phyloP scores from a whole-genome alignment of 2,888 invertebrate genomes.

The Stictocephala bisonia region DNA sequence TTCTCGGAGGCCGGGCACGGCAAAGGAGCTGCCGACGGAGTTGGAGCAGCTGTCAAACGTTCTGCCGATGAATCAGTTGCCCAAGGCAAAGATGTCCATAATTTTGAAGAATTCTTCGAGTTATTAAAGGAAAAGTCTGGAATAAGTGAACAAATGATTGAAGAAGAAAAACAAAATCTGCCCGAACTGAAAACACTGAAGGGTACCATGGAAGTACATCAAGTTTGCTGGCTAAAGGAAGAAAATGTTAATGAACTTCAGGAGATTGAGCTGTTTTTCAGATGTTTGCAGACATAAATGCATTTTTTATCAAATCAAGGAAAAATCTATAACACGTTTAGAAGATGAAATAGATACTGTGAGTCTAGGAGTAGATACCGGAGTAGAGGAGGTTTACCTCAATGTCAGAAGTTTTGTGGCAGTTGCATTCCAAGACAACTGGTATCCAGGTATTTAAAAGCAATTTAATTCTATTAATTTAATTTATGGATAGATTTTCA shows the following conservation, averaged over 20 bases:
- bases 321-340: not conserved
- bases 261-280: slow-evolving; percentile 28
- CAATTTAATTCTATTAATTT: too few relatives aligned
- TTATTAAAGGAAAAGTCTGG: not conserved
- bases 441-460: slow-evolving; percentile 6
- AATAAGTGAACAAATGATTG: slow-evolving; percentile 4
- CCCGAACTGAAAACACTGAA: not conserved
- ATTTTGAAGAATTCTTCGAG: slow-evolving; percentile 11
- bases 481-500: too few relatives aligned
- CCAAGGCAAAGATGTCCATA: slow-evolving; percentile 49
- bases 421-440: slow-evolving; percentile 1
- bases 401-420: not conserved
- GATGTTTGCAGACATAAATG: not conserved
- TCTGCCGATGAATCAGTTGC: slow-evolving; percentile 59
- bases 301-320: not conserved
- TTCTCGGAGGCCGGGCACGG: slow-evolving; percentile 62
- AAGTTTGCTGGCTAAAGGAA: slow-evolving; percentile 26
- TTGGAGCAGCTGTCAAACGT: slow-evolving; percentile 54
- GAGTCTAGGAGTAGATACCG: too few relatives aligned
- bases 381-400: too few relatives aligned
- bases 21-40: slow-evolving; percentile 61
- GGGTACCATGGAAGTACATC: slow-evolving; percentile 41
- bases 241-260: not conserved
- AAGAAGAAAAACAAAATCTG: not conserved
- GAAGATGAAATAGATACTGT: not conserved